Evolutionary conservation across 2,797 vertebrate genomes (phyloP).

Genomic region (Gallinago nigripennis): DNA sequence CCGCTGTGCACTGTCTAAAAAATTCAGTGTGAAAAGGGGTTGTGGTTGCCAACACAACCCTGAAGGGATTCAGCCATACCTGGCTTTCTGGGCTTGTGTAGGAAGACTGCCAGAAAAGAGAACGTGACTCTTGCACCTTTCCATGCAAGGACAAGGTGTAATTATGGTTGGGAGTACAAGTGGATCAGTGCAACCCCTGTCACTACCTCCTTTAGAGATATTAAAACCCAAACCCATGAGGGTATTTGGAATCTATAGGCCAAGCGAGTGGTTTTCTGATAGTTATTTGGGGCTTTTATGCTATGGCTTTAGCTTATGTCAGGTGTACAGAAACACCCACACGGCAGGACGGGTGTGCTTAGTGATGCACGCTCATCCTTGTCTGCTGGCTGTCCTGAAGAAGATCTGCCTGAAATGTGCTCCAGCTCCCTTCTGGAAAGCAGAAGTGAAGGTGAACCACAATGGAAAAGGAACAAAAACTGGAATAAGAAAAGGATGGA

Average conservation of each 20-base stretch:
- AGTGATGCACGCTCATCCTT: rapidly evolving
- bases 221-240: neutral
- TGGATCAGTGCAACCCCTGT: neutral
- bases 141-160: neutral
- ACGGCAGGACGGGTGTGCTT: neutral
- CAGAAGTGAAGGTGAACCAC: neutral
- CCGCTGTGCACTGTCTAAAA: neutral
- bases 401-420: neutral
- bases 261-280: neutral
- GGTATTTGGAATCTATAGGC: neutral
- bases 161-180: neutral
- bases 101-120: neutral
- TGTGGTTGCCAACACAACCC: neutral
- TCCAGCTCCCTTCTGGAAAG: neutral
- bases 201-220: neutral
- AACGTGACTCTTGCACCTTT: neutral
- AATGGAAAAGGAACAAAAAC: neutral
- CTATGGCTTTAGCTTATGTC: neutral
- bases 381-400: neutral
- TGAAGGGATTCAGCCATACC: neutral
- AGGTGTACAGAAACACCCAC: rapidly evolving
- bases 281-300: neutral
- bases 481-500: neutral
- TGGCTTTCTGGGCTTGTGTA: neutral
- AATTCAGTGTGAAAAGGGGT: neutral